Base-by-base conservation (phyloP, 2,113 vertebrate genomes). In the Zingel zingel region DNA sequence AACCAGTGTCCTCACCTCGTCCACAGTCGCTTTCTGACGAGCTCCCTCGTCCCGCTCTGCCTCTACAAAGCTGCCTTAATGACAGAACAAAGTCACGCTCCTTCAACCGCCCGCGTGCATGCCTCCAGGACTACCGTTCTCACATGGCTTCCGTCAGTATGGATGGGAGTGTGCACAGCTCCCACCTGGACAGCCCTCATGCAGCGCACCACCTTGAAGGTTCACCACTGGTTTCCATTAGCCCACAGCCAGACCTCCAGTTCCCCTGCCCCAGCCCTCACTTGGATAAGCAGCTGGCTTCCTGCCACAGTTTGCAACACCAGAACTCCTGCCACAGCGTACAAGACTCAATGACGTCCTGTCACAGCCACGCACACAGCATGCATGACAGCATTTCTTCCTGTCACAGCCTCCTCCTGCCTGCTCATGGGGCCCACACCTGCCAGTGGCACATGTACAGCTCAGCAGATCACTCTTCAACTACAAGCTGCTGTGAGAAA, bases 61-160 rank as follows among this genome's bases (percentile, higher is more conserved):
- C 95, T 74, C 92, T 97, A 21, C 97, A 97, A 66, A 94, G 96
- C 82, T 97, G 97, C 79, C 94, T 97, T 81, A 96, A 95, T 87
- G 95, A 96, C 94, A 95, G 97, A 93, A 94, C 97, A 89, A 96
- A 97, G 86, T 95, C 96, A 2, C 95, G 91, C 61, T 97, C 96
- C 78, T 96, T 97, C 77, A 93, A 95, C 82, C 95, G 91, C 14
- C 95, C 97, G 93, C 91, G 96, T 94, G 93, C 96, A 70, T 94
- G 89, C 58, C 92, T 95, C 16, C 94, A 93, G 64, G 97, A 97
- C 74, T 97, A 96, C 0, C 96, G 96, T 59, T 97, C 97, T 25
- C 97, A 98, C 82, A 94, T 98, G 92, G 92, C 97, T 13, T 97
- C 97, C 19, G 95, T 96, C 15, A 97, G 96, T 77, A 95, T 96